Conservation (phyloP, 2,797 vertebrate species). For the Oophaga sylvatica region DNA sequence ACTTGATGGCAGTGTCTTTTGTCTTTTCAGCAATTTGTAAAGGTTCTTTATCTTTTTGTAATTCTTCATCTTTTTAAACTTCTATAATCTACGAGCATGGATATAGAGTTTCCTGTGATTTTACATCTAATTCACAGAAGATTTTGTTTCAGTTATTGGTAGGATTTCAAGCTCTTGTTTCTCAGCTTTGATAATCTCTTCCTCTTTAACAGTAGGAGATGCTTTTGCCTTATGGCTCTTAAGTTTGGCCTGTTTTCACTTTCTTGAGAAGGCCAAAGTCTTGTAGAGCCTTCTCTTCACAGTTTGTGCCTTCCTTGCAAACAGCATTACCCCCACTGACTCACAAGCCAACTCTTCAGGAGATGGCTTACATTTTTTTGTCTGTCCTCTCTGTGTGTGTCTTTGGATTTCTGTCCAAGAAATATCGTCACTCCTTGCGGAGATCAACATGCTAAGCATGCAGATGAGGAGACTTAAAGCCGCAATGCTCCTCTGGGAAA, state of each 20-base stretch:
- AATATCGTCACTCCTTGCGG: too few relatives aligned
- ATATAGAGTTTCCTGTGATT: background rate
- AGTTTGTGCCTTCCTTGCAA: constrained; percentile 68
- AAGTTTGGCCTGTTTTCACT: constrained; percentile 62
- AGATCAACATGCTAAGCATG: too few relatives aligned
- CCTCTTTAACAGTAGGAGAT: background rate
- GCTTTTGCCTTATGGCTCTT: constrained; percentile 65
- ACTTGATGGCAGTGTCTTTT: constrained; percentile 77
- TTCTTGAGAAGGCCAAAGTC: constrained; percentile 48
- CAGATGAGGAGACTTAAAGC: too few relatives aligned
- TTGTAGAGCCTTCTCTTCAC: constrained; percentile 73
- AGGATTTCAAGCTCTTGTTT: constrained; percentile 36
- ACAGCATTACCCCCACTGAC: constrained; percentile 70
- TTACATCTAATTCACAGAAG: background rate
- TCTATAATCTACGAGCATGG: background rate
- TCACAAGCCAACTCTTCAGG: constrained; percentile 64
- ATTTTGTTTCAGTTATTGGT: constrained; percentile 39
- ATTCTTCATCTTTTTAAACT: background rate
- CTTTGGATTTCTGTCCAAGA: constrained; percentile 63
- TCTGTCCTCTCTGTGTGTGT: constrained; percentile 49
- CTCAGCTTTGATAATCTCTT: constrained; percentile 63
- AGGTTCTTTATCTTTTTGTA: too few relatives aligned
- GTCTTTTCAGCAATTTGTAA: constrained; percentile 72
- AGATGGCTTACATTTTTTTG: constrained; percentile 45
- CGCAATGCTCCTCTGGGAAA: too few relatives aligned